phyloP scores from a whole-genome alignment of 2,113 vertebrate species.

The Laticauda colubrina region DNA sequence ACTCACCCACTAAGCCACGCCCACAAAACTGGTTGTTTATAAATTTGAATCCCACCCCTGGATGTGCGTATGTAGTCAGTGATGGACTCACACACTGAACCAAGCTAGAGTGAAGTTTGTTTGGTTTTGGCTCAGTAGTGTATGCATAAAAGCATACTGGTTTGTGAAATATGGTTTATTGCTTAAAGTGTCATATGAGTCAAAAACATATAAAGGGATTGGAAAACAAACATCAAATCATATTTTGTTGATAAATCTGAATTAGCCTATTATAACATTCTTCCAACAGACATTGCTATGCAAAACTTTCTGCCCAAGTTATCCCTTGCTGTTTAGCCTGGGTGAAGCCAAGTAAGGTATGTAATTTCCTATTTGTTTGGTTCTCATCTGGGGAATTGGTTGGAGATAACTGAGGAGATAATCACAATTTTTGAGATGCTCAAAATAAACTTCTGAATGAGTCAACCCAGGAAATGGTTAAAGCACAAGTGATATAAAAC shows the following conservation, averaged over 20 bases:
- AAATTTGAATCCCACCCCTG: too few relatives aligned
- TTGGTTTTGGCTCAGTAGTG: not conserved
- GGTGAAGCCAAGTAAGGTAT: constrained; percentile 79
- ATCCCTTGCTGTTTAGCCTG: constrained; percentile 82
- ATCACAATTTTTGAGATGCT: not conserved
- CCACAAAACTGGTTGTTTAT: too few relatives aligned
- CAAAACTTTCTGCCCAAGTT: constrained; percentile 87
- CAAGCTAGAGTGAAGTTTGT: not conserved
- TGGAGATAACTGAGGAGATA: not conserved
- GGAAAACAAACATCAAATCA: not conserved
- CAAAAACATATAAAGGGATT: not conserved
- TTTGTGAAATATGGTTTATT: not conserved
- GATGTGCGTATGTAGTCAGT: not conserved
- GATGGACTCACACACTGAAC: not conserved
- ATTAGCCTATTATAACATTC: constrained; percentile 23
- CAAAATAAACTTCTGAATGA: not conserved
- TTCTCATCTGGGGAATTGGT: not conserved
- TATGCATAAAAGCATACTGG: not conserved
- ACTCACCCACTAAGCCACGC: too few relatives aligned
- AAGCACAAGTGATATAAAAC: not conserved
- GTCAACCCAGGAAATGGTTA: not conserved
- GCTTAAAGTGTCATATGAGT: not conserved
- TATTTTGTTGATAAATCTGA: not conserved
- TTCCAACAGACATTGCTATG: constrained; percentile 79
- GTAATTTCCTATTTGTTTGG: not conserved